Evolutionary conservation across 2,797 vertebrate species (phyloP).

Genomic region (Perodicticus potto): DNA sequence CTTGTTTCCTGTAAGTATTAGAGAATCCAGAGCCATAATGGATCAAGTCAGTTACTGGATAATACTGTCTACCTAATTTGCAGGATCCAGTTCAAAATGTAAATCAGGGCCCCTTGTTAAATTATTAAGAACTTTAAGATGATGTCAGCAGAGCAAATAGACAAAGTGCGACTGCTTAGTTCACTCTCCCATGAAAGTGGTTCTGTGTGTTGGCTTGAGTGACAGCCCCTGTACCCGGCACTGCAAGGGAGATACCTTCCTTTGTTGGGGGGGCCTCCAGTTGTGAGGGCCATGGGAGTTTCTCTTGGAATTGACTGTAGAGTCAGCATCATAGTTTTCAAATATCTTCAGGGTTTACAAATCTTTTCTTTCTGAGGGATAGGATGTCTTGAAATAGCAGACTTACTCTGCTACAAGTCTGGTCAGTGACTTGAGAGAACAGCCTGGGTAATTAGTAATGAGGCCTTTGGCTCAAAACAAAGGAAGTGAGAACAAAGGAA

Average conservation of each 20-base stretch:
- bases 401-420: not conserved
- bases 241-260: not conserved
- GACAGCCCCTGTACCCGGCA: not conserved
- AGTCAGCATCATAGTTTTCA: not conserved
- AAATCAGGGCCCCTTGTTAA: not conserved
- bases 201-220: too few species aligned
- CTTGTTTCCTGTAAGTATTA: not conserved
- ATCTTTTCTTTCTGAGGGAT: not conserved
- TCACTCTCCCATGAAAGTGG: fast-evolving
- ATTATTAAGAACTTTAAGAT: not conserved
- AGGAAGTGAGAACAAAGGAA: slow-evolving; percentile 16
- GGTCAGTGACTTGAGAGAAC: not conserved
- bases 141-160: not conserved
- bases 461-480: slow-evolving; percentile 31
- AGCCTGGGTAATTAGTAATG: not conserved
- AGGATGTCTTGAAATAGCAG: slow-evolving; percentile 4
- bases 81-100: not conserved
- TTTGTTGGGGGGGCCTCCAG: not conserved
- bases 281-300: fast-evolving
- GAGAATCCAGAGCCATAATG: not conserved
- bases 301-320: not conserved
- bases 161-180: not conserved
- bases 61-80: not conserved
- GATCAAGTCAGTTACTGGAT: not conserved
- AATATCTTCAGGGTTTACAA: not conserved